Percentiles rank a stretch among this genome's conserved stretches.
phyloP scores from a whole-genome alignment of 2,888 invertebrate genomes.

The Noctua fimbriata region DNA sequence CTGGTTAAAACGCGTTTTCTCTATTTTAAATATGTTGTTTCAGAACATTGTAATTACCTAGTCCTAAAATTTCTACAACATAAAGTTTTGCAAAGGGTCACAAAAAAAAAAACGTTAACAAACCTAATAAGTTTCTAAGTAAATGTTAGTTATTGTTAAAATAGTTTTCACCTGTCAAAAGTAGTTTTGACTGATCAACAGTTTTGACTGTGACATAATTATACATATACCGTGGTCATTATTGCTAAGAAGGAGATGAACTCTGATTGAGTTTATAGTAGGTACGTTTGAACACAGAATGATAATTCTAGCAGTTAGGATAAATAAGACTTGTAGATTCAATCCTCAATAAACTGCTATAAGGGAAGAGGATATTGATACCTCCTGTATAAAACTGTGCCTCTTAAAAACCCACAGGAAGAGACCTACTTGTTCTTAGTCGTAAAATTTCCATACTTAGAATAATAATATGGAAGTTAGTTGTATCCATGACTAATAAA shows the following conservation, averaged over 20 bases:
- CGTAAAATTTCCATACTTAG: conserved; percentile 1
- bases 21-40: too few relatives aligned
- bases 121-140: too few relatives aligned
- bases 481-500: conserved; percentile 44
- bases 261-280: not conserved
- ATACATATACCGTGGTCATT: too few relatives aligned
- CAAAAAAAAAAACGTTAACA: too few relatives aligned
- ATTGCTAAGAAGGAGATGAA: not conserved
- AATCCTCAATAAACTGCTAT: not conserved
- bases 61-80: too few relatives aligned
- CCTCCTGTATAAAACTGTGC: not conserved
- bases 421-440: not conserved
- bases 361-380: not conserved
- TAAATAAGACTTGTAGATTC: not conserved
- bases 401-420: conserved; percentile 22
- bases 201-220: too few relatives aligned
- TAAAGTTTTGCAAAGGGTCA: too few relatives aligned
- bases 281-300: not conserved
- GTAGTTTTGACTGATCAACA: too few relatives aligned
- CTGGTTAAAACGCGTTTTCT: too few relatives aligned
- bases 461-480: conserved; percentile 20
- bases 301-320: not conserved
- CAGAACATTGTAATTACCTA: too few relatives aligned
- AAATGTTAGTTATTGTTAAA: too few relatives aligned
- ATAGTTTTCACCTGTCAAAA: too few relatives aligned